Evolutionary conservation across 2,888 invertebrate species (phyloP), one percentile per base, ranked within the genome.

Genomic region (Eretmocerus hayati): DNA sequence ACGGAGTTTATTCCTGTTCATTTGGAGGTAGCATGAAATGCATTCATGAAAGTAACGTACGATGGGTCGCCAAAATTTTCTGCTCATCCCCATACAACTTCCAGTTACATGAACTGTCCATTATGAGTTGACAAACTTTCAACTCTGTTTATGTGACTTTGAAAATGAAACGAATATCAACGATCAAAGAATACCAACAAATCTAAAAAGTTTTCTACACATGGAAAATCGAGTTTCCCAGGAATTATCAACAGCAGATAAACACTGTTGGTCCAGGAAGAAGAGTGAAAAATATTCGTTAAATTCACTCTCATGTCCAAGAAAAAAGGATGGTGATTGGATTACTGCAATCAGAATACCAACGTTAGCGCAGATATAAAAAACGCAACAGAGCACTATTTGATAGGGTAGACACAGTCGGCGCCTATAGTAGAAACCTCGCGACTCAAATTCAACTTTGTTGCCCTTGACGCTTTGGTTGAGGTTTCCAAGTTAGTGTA

Each of bases 301-400:
- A 33, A 19, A 37, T 43, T 40, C 43, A 42, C 30, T 48, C 36
- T n/a, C 41, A 37, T 22, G 15, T 9, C 11, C 9, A 31, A 44
- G 30, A 42, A 41, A 37, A 23, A 48, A 39, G n/a, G 37, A 45
- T 13, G 22, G 39, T 15, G 38, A 41, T 22, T 21, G 43, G 31
- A 47, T 21, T n/a, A 23, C 21, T 16, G 11, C 9, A 22, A 43
- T 49, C 18, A 39, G 13, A 42, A 39, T 39, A 21, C 20, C 42
- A 39, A 42, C 19, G 15, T 23, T 39, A 15, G 37, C 33, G 8
- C 38, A 44, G 37, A 32, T 44, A 46, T 36, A 22, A 19, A 49
- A 52, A 49, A 23, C 22, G 36, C 22, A 45, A 44, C 31, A 39
- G 26, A 30, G 3, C 46, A 49, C 40, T 52, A 43, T 37, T 30